phyloP scores from a whole-genome alignment of 2,113 vertebrate genomes.

The Leucosticte australis region DNA sequence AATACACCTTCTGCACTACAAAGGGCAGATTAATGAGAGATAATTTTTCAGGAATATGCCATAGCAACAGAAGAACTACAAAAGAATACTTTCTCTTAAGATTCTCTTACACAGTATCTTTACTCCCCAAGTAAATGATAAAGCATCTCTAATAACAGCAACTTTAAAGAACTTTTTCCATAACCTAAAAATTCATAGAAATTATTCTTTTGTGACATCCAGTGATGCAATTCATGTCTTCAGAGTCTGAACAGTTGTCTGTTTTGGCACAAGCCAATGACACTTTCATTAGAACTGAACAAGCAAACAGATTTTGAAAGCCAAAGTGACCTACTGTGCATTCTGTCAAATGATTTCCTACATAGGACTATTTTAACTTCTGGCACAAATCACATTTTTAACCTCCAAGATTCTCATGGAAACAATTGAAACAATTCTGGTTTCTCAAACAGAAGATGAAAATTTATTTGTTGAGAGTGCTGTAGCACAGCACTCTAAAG shows the following conservation, averaged over 20 bases:
- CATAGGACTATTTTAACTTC: background rate
- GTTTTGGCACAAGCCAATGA: background rate
- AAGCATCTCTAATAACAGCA: background rate
- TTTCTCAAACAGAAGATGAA: background rate
- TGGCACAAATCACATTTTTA: background rate
- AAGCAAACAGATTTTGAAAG: background rate
- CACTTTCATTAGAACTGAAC: background rate
- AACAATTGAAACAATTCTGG: background rate
- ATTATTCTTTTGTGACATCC: background rate
- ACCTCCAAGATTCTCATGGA: background rate
- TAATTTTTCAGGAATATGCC: background rate
- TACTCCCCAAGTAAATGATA: background rate
- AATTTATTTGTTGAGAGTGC: background rate
- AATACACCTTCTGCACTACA: background rate
- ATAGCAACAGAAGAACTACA: background rate
- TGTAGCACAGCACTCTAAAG: background rate
- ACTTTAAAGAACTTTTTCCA: background rate
- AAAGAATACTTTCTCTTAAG: background rate
- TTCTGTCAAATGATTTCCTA: background rate
- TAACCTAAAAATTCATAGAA: background rate
- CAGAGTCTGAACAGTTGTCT: background rate
- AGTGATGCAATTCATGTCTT: background rate
- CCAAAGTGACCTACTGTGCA: background rate
- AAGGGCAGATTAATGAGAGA: background rate
- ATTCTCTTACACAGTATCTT: background rate